phyloP scores from a whole-genome alignment of 2,888 invertebrate genomes.

The Plagodis pulveraria region DNA sequence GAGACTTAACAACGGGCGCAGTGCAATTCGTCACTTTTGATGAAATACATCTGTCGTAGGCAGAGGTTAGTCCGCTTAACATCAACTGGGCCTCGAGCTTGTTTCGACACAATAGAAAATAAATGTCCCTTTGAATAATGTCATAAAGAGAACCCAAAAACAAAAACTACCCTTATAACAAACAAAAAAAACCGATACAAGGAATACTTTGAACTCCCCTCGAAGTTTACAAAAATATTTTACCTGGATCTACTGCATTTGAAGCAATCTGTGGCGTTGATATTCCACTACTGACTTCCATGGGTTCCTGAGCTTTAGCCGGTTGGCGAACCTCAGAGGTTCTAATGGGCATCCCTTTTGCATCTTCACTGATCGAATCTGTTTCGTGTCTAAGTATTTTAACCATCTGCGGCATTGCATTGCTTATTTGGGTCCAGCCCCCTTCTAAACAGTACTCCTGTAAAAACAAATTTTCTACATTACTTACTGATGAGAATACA shows the following conservation, averaged over 20 bases:
- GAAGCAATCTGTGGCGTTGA: conserved; percentile 42
- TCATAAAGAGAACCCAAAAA: too few species aligned
- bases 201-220: too few species aligned
- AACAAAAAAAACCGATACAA: too few species aligned
- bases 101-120: too few species aligned
- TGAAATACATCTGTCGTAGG: too few species aligned
- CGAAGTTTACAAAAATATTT: background rate
- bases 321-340: background rate
- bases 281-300: conserved; percentile 31
- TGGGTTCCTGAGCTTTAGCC: background rate
- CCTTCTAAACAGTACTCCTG: conserved; percentile 21
- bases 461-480: background rate
- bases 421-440: conserved; percentile 21
- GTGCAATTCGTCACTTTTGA: too few species aligned
- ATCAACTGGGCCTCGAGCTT: too few species aligned
- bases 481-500: background rate
- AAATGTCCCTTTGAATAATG: too few species aligned
- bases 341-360: background rate
- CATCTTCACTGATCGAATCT: conserved; percentile 1
- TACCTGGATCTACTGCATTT: conserved; percentile 48
- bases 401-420: conserved; percentile 19
- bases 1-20: too few species aligned
- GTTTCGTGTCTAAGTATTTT: conserved; percentile 10
- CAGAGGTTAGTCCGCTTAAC: too few species aligned
- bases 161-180: too few species aligned